Evolutionary conservation across 30 jellyfish, hydroid and myxozoan species (phyloP), one percentile per base, ranked within the genome.

Genomic region (Turritopsis rubra): DNA sequence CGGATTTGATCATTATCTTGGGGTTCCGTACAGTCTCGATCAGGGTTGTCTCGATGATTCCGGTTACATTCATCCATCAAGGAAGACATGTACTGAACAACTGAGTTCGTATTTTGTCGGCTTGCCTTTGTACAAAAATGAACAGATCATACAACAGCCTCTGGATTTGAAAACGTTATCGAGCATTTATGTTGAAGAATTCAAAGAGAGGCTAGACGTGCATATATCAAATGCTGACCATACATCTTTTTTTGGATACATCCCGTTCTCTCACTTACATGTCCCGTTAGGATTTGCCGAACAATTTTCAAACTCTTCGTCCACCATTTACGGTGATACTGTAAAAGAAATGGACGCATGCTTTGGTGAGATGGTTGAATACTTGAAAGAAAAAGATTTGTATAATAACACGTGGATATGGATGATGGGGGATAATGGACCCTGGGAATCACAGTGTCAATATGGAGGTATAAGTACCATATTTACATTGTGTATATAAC

Each of bases 1-100:
- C 24, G 82, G 82, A 24, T 74, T 74, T 74, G 65, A 74, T 21
- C 65, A 74, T 74, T 74, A 74, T 28, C 65, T 74, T 74, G 82
- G 82, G 13, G 82, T 74, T n/a, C 82, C 82, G 21, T 74, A 74
- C 65, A 74, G 82, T 74, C 82, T 74, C 7, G 82, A 74, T 74
- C 28, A 21, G 9, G 82, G 82, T 21, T 74, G 82, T 29, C 53
- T 74, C 65, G 65, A 26, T 23, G 8, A 74, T 74, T 7, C 82
- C 8, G 82, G 82, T 23, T 23, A 23, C 21, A 21, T 21, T 21
- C 65, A 74, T 74, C 82, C 82, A 74, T 20, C 65, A 13, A 29
- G 65, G 9, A 7, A 23, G 19, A 74, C 65, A 74, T 74, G 54
- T 8, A 26, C 41, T 16, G 21, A 20, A 4, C 28, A 23, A 28